A percentile compares a stretch with the other conserved stretches of the same genome.
These are phyloP conservation scores for Aphyosemion australe DNA, from an alignment of 2,113 vertebrate genomes.

Conservation along the genomic window DNA sequence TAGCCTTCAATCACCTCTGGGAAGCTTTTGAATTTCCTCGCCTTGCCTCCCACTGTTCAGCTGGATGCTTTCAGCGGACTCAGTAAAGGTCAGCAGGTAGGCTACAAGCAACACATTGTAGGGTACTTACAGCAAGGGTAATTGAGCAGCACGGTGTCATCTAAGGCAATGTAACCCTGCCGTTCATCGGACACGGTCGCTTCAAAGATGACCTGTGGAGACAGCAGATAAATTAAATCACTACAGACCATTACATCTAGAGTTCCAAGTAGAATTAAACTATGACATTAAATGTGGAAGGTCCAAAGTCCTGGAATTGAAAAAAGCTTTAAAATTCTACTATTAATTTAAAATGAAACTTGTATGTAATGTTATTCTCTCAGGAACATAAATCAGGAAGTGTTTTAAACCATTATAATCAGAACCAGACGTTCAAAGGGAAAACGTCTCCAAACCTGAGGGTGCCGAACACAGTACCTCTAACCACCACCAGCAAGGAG, in stretches of 20 bases:
- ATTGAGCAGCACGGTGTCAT: conserved; percentile 93
- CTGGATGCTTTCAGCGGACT: conserved; percentile 1
- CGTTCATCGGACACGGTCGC: conserved; percentile 86
- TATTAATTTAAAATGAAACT: no score
- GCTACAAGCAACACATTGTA: conserved; percentile 3
- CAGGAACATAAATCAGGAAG: no score
- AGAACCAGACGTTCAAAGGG: no score
- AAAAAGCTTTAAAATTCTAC: no score
- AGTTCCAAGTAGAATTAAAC: conserved; percentile 6
- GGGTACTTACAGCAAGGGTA: conserved; percentile 94
- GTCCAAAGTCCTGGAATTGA: no score
- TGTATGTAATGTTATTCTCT: no score
- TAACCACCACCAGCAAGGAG: no score
- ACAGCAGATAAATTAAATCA: conserved; percentile 38
- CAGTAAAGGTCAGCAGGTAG: conserved; percentile 44
- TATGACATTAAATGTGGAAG: no score
- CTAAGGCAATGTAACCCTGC: conserved; percentile 91
- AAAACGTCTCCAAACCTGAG: no score
- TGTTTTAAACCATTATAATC: no score
- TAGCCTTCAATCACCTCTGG: conserved; percentile 16
- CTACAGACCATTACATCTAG: conserved; percentile 13
- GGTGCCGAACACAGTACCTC: no score
- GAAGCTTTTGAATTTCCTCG: conserved; percentile 4
- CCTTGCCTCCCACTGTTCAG: not conserved
- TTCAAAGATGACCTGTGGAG: conserved; percentile 90